Percentiles rank a stretch among this genome's conserved stretches.
These are phyloP conservation scores for Ondatra zibethicus DNA, from an alignment of 2,113 vertebrate genomes.

Conservation along the genomic window DNA sequence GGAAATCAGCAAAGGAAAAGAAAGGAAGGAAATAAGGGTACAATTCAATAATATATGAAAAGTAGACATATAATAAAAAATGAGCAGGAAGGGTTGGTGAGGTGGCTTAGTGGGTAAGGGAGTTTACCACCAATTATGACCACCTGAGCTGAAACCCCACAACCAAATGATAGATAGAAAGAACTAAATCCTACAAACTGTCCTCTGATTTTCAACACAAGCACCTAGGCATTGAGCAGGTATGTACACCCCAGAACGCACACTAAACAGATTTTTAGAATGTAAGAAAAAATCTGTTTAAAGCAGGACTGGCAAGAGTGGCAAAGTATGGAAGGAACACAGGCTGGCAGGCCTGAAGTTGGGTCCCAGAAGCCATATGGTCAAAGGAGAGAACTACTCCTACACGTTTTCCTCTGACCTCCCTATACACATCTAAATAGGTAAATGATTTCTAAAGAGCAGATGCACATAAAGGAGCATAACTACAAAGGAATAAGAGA, in stretches of 20 bases:
- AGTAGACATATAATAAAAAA: neutral
- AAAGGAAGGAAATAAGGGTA: neutral
- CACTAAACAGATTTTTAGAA: neutral
- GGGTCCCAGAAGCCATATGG: neutral
- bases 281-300: neutral
- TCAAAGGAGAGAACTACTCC: neutral
- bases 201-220: neutral
- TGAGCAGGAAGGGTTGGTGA: neutral
- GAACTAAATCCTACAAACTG: neutral
- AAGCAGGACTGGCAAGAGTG: neutral
- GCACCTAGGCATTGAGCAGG: neutral
- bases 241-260: neutral
- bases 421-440: neutral
- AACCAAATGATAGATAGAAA: neutral
- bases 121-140: neutral
- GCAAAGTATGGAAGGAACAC: no score
- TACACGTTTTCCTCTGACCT: neutral
- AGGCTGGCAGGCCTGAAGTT: neutral
- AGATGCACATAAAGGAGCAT: neutral
- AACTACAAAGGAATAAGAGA: neutral
- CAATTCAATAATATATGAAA: slow-evolving; percentile 9
- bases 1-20: neutral
- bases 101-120: neutral
- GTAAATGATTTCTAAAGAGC: neutral
- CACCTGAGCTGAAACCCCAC: neutral